These are phyloP conservation scores for Fissipunctia ypsillon DNA, from an alignment of 2,888 invertebrate species.

Conservation along the genomic window DNA sequence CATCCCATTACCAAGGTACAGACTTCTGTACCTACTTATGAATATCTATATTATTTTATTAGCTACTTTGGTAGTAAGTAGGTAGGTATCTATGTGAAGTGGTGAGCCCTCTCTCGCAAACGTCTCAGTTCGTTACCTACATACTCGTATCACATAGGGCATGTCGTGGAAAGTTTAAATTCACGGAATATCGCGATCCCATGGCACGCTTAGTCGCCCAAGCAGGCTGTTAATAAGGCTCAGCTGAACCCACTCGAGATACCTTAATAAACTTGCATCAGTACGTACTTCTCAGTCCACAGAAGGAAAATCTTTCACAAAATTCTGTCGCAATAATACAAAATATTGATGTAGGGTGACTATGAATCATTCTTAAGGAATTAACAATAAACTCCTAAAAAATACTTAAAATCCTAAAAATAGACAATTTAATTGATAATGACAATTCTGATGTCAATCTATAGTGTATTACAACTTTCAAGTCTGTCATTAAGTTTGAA, in stretches of 20 bases:
- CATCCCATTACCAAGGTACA: background rate
- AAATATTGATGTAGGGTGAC: constrained; percentile 93
- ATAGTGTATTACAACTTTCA: background rate
- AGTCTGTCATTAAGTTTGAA: background rate
- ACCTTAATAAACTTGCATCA: constrained; percentile 5
- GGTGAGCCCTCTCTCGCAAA: constrained; percentile 13
- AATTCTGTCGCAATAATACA: constrained; percentile 96
- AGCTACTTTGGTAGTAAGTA: background rate
- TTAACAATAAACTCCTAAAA: constrained; percentile 36
- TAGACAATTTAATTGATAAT: constrained; percentile 16
- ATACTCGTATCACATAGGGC: background rate
- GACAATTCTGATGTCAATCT: constrained; percentile 18
- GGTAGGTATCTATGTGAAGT: background rate
- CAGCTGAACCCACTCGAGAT: constrained; percentile 13
- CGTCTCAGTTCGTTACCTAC: constrained; percentile 47
- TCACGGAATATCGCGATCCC: constrained; percentile 14
- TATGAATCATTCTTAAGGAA: constrained; percentile 71
- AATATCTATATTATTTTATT: constrained; percentile 2
- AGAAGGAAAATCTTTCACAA: constrained; percentile 96
- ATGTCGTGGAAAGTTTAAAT: constrained; percentile 28
- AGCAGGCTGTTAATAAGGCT: background rate
- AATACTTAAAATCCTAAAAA: constrained; percentile 18
- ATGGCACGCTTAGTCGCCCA: constrained; percentile 14
- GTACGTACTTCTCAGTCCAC: constrained; percentile 93
- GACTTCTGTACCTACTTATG: background rate